Conservation (phyloP, 2,797 vertebrate genomes). For the Acanthornis magna region DNA sequence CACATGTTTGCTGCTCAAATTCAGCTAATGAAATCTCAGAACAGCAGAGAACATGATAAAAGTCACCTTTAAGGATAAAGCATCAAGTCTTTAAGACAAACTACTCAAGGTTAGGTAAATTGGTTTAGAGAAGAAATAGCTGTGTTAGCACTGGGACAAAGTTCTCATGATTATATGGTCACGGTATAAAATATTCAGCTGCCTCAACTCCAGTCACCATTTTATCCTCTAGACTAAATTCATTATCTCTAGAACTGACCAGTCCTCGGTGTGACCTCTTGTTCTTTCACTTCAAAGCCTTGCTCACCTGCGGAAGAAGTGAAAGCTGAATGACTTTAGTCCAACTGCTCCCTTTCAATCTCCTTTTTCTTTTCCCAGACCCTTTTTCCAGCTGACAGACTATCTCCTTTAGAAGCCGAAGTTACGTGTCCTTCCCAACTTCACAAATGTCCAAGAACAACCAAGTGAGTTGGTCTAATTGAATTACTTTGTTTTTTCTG, state of each 20-base stretch:
- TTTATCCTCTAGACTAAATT: conserved; percentile 41
- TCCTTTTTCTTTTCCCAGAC: neutral
- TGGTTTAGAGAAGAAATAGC: conserved; percentile 47
- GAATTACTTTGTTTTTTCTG: conserved; percentile 77
- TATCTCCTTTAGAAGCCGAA: neutral
- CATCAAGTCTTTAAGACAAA: conserved; percentile 29
- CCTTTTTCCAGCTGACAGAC: neutral
- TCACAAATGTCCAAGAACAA: conserved; percentile 54
- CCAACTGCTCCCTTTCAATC: neutral
- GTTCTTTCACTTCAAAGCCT: neutral
- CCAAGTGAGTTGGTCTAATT: conserved; percentile 78
- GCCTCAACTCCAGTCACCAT: neutral
- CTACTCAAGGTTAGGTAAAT: conserved; percentile 11
- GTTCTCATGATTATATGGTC: neutral
- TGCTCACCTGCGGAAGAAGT: neutral
- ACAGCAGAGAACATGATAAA: neutral
- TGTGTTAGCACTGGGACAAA: conserved; percentile 29
- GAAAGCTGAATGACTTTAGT: neutral
- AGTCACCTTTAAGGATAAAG: conserved; percentile 7
- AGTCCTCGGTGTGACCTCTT: neutral
- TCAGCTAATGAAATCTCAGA: conserved; percentile 4
- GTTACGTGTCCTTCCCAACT: conserved; percentile 37
- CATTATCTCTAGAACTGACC: conserved; percentile 43
- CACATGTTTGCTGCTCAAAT: neutral
- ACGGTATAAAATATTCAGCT: conserved; percentile 29